These are phyloP conservation scores for Limnodromus scolopaceus DNA, from an alignment of 2,797 vertebrate genomes.

Conservation along the genomic window DNA sequence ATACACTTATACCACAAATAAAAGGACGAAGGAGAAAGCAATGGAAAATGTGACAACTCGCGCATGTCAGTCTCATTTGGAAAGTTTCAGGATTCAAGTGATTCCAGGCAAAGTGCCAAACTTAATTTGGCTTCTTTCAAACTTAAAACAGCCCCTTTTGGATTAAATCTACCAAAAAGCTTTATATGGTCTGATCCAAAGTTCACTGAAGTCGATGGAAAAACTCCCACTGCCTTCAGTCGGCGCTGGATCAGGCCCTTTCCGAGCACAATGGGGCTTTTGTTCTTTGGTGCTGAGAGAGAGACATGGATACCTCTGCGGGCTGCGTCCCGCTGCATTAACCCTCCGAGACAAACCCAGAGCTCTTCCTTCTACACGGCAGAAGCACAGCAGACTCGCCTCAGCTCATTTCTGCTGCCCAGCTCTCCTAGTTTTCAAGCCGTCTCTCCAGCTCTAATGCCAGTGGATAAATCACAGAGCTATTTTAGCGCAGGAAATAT, in stretches of 20 bases:
- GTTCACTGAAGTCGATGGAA: slow-evolving; percentile 51
- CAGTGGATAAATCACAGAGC: slow-evolving; percentile 29
- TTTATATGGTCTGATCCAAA: slow-evolving; percentile 68
- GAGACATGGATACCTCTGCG: neutral
- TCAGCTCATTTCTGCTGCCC: neutral
- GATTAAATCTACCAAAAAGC: slow-evolving; percentile 74
- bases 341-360: slow-evolving; percentile 8
- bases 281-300: neutral
- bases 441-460: slow-evolving; percentile 15
- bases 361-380: neutral
- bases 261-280: slow-evolving; percentile 44
- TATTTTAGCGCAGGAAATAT: slow-evolving; percentile 38
- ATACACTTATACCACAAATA: slow-evolving; percentile 67
- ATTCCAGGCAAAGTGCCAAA: slow-evolving; percentile 84
- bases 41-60: slow-evolving; percentile 80
- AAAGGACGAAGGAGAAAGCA: slow-evolving; percentile 65
- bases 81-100: slow-evolving; percentile 84
- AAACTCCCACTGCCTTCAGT: slow-evolving; percentile 38
- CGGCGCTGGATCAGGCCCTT: neutral
- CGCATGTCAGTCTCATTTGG: slow-evolving; percentile 75
- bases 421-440: neutral
- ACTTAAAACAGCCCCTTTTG: slow-evolving; percentile 75
- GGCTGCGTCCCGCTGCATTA: neutral
- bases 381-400: neutral
- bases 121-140: slow-evolving; percentile 78